A percentile compares a stretch with the other conserved stretches of the same genome.
phyloP scores from a whole-genome alignment of 2,888 invertebrate species.

The Doris montereyensis region DNA sequence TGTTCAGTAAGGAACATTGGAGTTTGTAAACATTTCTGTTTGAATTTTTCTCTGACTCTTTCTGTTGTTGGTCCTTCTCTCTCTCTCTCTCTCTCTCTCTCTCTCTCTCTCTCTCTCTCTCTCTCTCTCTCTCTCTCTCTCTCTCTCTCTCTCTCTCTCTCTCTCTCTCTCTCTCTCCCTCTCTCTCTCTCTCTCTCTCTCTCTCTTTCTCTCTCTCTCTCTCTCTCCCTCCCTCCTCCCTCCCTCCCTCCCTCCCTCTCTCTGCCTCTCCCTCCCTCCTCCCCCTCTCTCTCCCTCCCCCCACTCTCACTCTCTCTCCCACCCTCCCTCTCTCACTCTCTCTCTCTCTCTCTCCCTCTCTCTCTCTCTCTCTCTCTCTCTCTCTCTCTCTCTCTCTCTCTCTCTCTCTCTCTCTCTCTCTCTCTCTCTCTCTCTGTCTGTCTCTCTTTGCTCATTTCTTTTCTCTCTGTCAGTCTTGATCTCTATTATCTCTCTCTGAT shows the following conservation, averaged over 20 bases:
- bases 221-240: background rate
- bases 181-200: background rate
- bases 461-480: background rate
- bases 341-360: background rate
- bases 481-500: too few species aligned
- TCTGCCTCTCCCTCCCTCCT: background rate
- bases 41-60: background rate
- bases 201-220: background rate
- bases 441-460: background rate
- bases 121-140: background rate
- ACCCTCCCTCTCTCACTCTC: background rate
- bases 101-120: background rate
- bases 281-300: background rate
- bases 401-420: slow-evolving; percentile 26
- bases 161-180: background rate
- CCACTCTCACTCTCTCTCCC: background rate
- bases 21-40: too few species aligned
- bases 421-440: slow-evolving; percentile 23
- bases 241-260: background rate
- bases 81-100: background rate
- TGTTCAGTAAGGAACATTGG: too few species aligned
- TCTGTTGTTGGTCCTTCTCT: background rate
- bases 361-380: background rate
- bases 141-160: background rate
- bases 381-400: slow-evolving; percentile 7